Conservation (phyloP, 2,113 vertebrate species). For the Loxodonta africana region DNA sequence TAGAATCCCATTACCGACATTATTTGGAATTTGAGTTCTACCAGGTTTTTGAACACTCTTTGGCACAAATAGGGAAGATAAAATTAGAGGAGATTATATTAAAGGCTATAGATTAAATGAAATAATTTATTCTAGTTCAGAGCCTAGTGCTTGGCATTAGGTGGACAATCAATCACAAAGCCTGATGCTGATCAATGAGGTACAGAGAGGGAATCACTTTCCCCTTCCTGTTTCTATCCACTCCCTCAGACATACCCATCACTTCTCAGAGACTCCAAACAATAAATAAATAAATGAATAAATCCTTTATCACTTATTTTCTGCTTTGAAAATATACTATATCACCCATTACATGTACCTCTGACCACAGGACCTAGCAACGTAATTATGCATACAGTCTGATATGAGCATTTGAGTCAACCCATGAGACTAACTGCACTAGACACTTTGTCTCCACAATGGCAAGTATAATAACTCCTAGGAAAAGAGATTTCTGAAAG, state of each 20-base stretch:
- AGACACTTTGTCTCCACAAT: not conserved
- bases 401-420: constrained; percentile 4
- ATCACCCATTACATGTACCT: not conserved
- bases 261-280: not conserved
- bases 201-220: not conserved
- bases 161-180: not conserved
- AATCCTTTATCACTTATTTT: not conserved
- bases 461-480: not conserved
- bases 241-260: not conserved
- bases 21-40: not conserved
- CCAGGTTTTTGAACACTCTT: not conserved
- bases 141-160: not conserved
- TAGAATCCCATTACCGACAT: not conserved
- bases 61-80: constrained; percentile 5
- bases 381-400: not conserved
- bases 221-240: not conserved
- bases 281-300: not conserved
- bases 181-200: not conserved
- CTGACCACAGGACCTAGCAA: not conserved
- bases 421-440: constrained; percentile 23
- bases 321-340: constrained; percentile 21
- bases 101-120: not conserved
- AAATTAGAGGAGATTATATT: not conserved
- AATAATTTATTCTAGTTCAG: not conserved
- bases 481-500: constrained; percentile 35